Evolutionary conservation across 2,797 vertebrate species (phyloP), one percentile per base, ranked within the genome.

Genomic region (Philypnodon macrostomus): DNA sequence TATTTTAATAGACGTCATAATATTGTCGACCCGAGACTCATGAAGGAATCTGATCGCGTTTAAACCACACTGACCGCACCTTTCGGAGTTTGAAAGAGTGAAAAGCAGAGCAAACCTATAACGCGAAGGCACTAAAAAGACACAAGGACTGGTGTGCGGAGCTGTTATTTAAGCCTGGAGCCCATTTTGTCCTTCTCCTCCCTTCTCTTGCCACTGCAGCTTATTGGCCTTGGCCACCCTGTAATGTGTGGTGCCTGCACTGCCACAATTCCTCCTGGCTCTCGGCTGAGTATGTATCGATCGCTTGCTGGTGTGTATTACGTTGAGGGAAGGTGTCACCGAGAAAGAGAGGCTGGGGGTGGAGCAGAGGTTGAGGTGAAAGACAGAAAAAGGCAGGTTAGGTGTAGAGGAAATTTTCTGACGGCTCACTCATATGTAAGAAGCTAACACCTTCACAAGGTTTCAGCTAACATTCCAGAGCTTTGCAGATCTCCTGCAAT

Each of bases 241-340:
- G 81, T 87, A 87, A 89, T 84, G 82, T 80, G 78, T 69, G 79
- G 69, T 76, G 82, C 80, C 82, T 85, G 53, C 73, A 71, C 85
- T 88, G 85, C 85, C 88, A 90, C 87, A 88, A 87, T 80, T 88
- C 85, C 79, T 87, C 77, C 68, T 68, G 75, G 79, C 83, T 85
- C 74, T 81, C 23, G 69, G 72, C 79, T 85, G 83, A 88, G 80
- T 84, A 58, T 45, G 70, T 83, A 87, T 88, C 67, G 86, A 88
- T 88, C 80, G 75, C 72, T 77, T 84, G 83, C 83, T 87, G 79
- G 82, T 82, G 80, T 81, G 83, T 82, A 85, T 87, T 85, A 86
- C 64, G 60, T 69, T 81, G 75, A 85, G 67, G 79, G 63, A 73
- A 78, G 67, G 81, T 83, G 79, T 84, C 77, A 69, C 77, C 45